A percentile compares a stretch with the other conserved stretches of the same genome.
These are phyloP conservation scores for Otus sunia DNA, from an alignment of 2,113 vertebrate genomes.

Conservation along the genomic window DNA sequence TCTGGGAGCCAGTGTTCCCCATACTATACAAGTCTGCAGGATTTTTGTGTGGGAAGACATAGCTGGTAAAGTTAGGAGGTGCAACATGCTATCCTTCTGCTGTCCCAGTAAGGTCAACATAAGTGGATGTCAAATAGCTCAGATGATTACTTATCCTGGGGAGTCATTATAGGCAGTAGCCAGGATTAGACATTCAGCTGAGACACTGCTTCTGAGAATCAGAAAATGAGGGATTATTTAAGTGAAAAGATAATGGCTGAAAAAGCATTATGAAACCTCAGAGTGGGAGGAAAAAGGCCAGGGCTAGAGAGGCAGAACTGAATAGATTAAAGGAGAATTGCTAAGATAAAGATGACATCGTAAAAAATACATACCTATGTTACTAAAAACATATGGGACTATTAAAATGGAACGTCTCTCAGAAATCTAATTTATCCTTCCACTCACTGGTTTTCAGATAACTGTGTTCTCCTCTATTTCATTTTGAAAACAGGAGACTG, in stretches of 20 bases:
- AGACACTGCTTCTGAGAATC: constrained; percentile 38
- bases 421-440: constrained; percentile 44
- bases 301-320: neutral
- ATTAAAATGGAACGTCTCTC: neutral
- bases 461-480: neutral
- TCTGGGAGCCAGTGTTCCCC: neutral
- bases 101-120: constrained; percentile 12
- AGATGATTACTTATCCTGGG: constrained; percentile 43
- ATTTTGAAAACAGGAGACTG: neutral
- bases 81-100: neutral
- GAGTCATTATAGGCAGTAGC: constrained; percentile 34
- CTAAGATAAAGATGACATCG: neutral
- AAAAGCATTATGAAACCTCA: constrained; percentile 48
- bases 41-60: neutral
- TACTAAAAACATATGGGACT: constrained; percentile 18
- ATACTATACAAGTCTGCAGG: neutral
- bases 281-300: constrained; percentile 23
- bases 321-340: constrained; percentile 39
- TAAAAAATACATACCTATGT: constrained; percentile 6
- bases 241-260: constrained; percentile 57
- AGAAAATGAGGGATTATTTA: constrained; percentile 63
- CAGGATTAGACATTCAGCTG: constrained; percentile 55
- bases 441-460: constrained; percentile 11
- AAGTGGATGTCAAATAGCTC: constrained; percentile 55
- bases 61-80: neutral